Base-by-base conservation (phyloP, 2,888 invertebrate species). In the Eilema depressum region DNA sequence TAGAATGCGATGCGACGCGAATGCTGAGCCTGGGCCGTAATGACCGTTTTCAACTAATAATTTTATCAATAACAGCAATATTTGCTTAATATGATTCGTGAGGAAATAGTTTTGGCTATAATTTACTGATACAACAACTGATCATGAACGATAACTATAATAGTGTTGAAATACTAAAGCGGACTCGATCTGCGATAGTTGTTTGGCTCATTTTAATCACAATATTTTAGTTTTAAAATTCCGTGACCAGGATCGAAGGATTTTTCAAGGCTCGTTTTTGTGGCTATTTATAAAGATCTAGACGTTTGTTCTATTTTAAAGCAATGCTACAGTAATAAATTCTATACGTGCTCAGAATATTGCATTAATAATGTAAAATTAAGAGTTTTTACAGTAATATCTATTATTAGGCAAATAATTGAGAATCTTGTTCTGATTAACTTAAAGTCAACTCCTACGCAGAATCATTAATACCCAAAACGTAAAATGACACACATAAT, bases 1-100 rank as follows among this genome's bases (percentile, higher is more conserved):
- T 68, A 66, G 37, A 61, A 66, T 59, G 26, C 41, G 10, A 37
- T 57, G 64, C 60, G 66, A 71, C 59, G 56, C 69, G 47, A 78
- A 83, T 81, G 61, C 64, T 63, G 8, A 26, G 28, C n/a, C 64
- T 63, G 8, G 23, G 28, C n/a, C 57, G 28, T 81, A 75, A 75
- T 76, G 75, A 71, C 70, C 14, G 25, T 0, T 69, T 33, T 59
- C n/a, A 70, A 66, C 59, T 41, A 60, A 66, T 28, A 68, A 28
- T 64, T 61, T 57, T 71, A 30, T 56, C 14, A 26, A 26, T 14
- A 66, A 63, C 59, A 57, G 59, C 56, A 60, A 63, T 69, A 20
- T 66, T 69, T 66, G 23, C 47, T 53, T 53, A 66, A 69, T 66
- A 33, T 30, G 14, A 3, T 68, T 69, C 72, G 72, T 69, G 63